Conservation (phyloP, 2,888 invertebrate genomes). For the Pseudococcus longispinus region DNA sequence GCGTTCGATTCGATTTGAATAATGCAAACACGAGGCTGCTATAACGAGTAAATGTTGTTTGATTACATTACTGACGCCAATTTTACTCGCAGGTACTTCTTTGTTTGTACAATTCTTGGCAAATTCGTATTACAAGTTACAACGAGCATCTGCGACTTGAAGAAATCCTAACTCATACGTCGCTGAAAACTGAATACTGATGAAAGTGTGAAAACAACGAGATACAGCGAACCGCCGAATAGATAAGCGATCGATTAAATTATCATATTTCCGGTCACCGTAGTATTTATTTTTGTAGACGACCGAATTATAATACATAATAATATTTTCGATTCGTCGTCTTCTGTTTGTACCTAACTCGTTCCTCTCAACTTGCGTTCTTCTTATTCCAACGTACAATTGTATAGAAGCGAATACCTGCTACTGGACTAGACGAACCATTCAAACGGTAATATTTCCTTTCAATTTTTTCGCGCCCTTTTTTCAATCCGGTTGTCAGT, state of each 20-base stretch:
- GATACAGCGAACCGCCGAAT: background rate
- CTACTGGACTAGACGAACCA: too few species aligned
- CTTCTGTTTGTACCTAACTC: background rate
- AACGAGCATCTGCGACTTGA: background rate
- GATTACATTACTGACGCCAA: constrained; percentile 4
- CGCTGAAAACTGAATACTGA: background rate
- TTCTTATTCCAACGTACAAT: background rate
- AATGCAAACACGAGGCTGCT: background rate
- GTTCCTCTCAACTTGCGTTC: background rate
- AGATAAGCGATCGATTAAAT: constrained; percentile 20
- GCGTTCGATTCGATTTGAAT: constrained; percentile 22
- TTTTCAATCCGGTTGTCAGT: too few species aligned
- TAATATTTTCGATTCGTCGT: background rate
- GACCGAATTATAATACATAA: background rate
- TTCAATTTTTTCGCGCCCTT: too few species aligned
- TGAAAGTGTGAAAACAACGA: background rate
- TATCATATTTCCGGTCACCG: constrained; percentile 25
- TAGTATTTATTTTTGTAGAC: background rate
- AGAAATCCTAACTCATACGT: background rate
- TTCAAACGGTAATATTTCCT: too few species aligned
- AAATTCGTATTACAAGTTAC: background rate
- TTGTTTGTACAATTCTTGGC: background rate
- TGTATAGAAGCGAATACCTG: background rate
- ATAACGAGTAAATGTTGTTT: constrained; percentile 32
- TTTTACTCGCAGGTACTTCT: background rate